Percentiles rank a stretch among this genome's conserved stretches.
phyloP scores from a whole-genome alignment of 2,888 invertebrate species.

The Pantelozetes paolii region DNA sequence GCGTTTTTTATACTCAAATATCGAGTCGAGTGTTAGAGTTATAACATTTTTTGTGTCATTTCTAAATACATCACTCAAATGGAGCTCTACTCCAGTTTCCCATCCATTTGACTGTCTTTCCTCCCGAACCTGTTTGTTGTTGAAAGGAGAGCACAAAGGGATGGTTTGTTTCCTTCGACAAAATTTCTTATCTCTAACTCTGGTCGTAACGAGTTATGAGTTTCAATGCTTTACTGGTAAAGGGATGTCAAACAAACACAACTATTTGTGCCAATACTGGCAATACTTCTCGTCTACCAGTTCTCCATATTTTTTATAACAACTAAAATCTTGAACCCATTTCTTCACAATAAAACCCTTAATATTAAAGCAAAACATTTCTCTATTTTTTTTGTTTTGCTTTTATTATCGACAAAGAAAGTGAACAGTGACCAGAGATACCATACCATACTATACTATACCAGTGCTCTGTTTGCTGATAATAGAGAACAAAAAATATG shows the following conservation, averaged over 20 bases:
- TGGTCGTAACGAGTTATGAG: not conserved
- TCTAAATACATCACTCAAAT: constrained; percentile 33
- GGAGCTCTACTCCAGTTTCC: not conserved
- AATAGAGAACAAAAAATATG: constrained; percentile 16
- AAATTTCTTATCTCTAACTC: constrained; percentile 4
- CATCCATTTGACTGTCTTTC: not conserved
- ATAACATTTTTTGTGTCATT: constrained; percentile 24
- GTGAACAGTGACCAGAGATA: constrained; percentile 4
- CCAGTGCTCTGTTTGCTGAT: constrained; percentile 18
- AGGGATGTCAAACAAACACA: too few relatives aligned
- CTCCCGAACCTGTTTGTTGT: not conserved
- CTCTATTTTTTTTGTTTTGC: constrained; percentile 14
- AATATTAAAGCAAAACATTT: constrained; percentile 4
- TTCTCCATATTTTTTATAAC: not conserved
- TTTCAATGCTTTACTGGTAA: too few relatives aligned
- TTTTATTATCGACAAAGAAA: not conserved
- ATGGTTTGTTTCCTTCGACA: constrained; percentile 11
- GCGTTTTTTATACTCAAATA: not conserved
- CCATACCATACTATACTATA: too few relatives aligned
- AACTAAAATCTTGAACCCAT: not conserved
- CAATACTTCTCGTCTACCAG: not conserved
- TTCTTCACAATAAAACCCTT: not conserved
- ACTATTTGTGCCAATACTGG: not conserved
- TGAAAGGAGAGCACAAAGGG: not conserved
- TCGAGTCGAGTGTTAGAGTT: constrained; percentile 21